Evolutionary conservation across 2,797 vertebrate genomes (phyloP), one percentile per base, ranked within the genome.

Genomic region (Artibeus jamaicensis): DNA sequence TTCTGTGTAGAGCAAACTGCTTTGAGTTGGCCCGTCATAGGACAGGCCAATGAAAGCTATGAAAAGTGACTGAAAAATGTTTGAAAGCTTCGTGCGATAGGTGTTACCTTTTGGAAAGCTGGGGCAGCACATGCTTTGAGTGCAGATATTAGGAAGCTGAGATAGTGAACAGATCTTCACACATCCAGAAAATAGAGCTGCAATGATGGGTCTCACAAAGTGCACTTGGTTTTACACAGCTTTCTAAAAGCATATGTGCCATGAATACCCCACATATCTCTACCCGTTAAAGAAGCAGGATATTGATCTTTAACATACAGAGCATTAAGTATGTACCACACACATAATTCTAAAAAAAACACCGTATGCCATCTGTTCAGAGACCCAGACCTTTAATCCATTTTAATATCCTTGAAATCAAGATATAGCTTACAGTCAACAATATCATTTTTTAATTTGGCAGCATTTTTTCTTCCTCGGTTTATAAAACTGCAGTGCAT

Each of bases 51-150:
- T 15, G 29, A 78, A 57, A 29, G n/a, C 1, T 92, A 39, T 26
- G 57, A 24, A 87, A 86, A n/a, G 6, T 86, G 8, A 9, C 18
- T 59, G 34, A 70, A 74, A 86, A 90, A 39, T 4, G 87, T 88
- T 73, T 74, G 29, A 87, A 89, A 91, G 5, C 5, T 92, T 53
- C 29, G 16, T 62, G 37, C 48, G 12, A 76, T 67, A 83, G n/a
- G 76, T 24, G 26, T 44, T 67, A 67, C 29, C 26, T 95, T 93
- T 74, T 67, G 42, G 39, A 93, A 93, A 95, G 46, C 79, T 87
- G 6, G 2, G 15, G 34, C 53, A 84, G 68, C 53, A 93, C 37
- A 67, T 71, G 71, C 3, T 87, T 89, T 74, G 78, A 71, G 57
- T 86, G 62, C 71, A 18, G 34, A 44, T 82, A n/a, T 82, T 82